A percentile compares a stretch with the other conserved stretches of the same genome.
Evolutionary conservation across 2,888 invertebrate genomes (phyloP).

Genomic region (Aspidiotus rigidus): DNA sequence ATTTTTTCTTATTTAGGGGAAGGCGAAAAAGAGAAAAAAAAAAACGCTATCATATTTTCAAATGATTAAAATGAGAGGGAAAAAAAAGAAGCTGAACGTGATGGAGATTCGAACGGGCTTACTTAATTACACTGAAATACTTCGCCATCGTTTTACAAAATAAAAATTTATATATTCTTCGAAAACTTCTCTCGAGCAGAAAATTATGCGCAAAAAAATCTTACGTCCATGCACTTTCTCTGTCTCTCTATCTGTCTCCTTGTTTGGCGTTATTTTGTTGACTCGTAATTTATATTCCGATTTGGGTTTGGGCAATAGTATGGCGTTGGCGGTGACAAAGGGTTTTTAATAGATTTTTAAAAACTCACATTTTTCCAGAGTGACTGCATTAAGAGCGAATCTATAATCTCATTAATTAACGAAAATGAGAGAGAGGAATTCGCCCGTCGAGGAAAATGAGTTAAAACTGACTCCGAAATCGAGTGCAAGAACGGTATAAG

Average conservation of each 20-base stretch:
- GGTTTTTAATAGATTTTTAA: slow-evolving; percentile 31
- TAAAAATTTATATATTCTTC: neutral
- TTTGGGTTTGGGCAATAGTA: slow-evolving; percentile 13
- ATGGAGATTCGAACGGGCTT: neutral
- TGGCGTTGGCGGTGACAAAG: slow-evolving; percentile 8
- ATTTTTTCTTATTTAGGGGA: too few relatives aligned
- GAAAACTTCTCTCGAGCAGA: slow-evolving; percentile 2
- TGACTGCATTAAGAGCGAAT: slow-evolving; percentile 25
- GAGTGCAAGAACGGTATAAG: neutral
- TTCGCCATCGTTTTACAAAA: neutral
- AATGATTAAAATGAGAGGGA: too few relatives aligned
- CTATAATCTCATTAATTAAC: slow-evolving; percentile 34
- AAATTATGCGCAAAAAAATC: neutral
- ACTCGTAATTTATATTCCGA: slow-evolving; percentile 21
- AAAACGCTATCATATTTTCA: too few relatives aligned
- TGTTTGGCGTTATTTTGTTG: too few relatives aligned
- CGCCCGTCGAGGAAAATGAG: slow-evolving; percentile 12
- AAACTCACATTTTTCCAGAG: slow-evolving; percentile 14
- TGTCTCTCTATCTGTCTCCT: too few relatives aligned
- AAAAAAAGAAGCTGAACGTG: too few relatives aligned
- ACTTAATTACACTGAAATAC: slow-evolving; percentile 12
- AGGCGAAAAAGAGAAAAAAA: too few relatives aligned
- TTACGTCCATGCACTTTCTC: neutral
- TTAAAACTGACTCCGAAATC: neutral
- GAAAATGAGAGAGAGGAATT: slow-evolving; percentile 11